These are phyloP conservation scores for Sitodiplosis mosellana DNA, from an alignment of 1,140 invertebrate genomes.

Conservation along the genomic window DNA sequence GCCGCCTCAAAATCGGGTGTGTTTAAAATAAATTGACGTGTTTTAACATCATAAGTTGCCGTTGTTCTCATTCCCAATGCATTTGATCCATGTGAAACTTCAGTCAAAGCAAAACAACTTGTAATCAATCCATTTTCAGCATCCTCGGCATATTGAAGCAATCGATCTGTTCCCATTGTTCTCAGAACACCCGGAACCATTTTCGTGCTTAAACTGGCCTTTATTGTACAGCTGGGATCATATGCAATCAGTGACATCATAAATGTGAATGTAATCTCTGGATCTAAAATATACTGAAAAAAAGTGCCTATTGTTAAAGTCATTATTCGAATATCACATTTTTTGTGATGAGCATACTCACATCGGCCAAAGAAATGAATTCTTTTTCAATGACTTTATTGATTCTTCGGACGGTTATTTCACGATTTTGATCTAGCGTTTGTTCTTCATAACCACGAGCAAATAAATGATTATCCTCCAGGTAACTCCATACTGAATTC, in stretches of 20 bases:
- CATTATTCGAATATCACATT: slow-evolving; percentile 14
- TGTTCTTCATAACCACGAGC: slow-evolving; percentile 30
- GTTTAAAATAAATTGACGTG: slow-evolving; percentile 60
- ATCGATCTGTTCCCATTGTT: slow-evolving; percentile 35
- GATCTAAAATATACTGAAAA: slow-evolving; percentile 26
- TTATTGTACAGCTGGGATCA: slow-evolving; percentile 46
- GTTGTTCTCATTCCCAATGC: slow-evolving; percentile 65
- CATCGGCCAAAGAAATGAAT: slow-evolving; percentile 37
- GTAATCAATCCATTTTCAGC: slow-evolving; percentile 32
- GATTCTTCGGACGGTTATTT: slow-evolving; percentile 36
- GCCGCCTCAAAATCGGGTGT: slow-evolving; percentile 70
- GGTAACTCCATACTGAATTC: slow-evolving; percentile 54
- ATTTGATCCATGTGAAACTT: slow-evolving; percentile 76
- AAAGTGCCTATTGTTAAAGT: slow-evolving; percentile 10
- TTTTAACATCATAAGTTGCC: slow-evolving; percentile 55
- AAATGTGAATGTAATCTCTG: slow-evolving; percentile 25
- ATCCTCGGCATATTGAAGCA: slow-evolving; percentile 37
- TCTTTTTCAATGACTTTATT: slow-evolving; percentile 42
- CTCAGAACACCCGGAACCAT: slow-evolving; percentile 35
- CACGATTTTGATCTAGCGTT: slow-evolving; percentile 40
- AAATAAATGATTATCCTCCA: slow-evolving; percentile 63
- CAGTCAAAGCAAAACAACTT: slow-evolving; percentile 71
- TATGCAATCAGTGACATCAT: slow-evolving; percentile 26
- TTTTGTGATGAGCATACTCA: slow-evolving; percentile 25
- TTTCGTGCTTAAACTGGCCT: slow-evolving; percentile 36